Base-by-base conservation (phyloP, 2,888 invertebrate species). In the Lochmaea crataegi region DNA sequence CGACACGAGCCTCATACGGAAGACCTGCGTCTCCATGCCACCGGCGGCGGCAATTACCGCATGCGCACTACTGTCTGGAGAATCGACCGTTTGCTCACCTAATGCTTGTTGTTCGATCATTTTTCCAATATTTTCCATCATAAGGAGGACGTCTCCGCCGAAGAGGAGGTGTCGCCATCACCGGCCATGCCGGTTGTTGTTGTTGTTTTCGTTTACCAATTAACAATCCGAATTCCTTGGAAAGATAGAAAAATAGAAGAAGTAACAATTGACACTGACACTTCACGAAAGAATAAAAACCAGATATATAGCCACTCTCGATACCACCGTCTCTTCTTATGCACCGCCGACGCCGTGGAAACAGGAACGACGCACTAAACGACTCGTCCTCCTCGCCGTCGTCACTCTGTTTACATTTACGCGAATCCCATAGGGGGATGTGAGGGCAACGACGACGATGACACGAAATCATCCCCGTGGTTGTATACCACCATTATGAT, bases 111-210 rank as follows among this genome's bases (percentile, higher is more conserved):
- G 88, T 84, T 90, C 89, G 83, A 90, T 89, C 86, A 90, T 90
- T 83, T 90, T 90, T 83, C 88, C 89, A 83, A 90, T 88, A 83
- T 89, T 89, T 83, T 90, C 90, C 90, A 90, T 90, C 86, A 86
- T 85, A 82, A 81, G 83, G 82, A 80, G 76, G 79, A 77, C 41
- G 4, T 63, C 61, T 63, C 61, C 76, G 56, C 70, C 77, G 77
- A 76, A 77, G 78, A 77, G 79, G 77, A 78, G 79, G 75, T 79
- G 78, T 78, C 76, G 78, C 76, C 78, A 80, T 79, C 71, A 80
- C 78, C 71, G 73, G 77, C 61, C 72, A 74, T 74, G 68, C 56
- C 71, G 64, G 66, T 42, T 41, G 42, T 63, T 74, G 73, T 48
- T 68, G 60, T 75, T 75, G 75, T 80, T 53, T 53, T 16, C 53